These are phyloP conservation scores for Ylistrum balloti DNA, from an alignment of 1,140 invertebrate species.

Conservation along the genomic window DNA sequence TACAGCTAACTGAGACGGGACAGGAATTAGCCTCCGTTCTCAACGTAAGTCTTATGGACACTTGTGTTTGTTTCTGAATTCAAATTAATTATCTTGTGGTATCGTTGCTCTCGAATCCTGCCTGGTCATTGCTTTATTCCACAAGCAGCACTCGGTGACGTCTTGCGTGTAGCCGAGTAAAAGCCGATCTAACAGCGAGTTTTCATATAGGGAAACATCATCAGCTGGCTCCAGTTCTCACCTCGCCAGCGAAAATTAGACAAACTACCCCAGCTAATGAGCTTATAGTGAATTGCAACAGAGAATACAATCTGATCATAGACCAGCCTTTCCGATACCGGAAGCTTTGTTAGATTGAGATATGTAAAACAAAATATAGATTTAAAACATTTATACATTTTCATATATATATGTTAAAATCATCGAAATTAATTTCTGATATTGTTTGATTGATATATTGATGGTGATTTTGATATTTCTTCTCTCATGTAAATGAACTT, in stretches of 20 bases:
- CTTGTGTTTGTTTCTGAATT: conserved; percentile 39
- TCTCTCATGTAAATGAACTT: too few species aligned
- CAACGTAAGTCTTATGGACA: conserved; percentile 13
- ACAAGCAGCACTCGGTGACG: not conserved
- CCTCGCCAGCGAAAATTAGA: not conserved
- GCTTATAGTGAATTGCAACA: not conserved
- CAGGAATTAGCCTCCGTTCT: not conserved
- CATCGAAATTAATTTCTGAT: too few species aligned
- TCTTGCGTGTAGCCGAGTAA: not conserved
- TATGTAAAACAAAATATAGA: too few species aligned
- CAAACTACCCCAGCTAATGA: conserved; percentile 1
- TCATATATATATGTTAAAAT: too few species aligned
- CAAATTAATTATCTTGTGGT: not conserved
- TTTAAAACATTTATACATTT: too few species aligned
- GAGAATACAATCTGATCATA: not conserved
- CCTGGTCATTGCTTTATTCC: not conserved
- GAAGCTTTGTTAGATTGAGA: not conserved
- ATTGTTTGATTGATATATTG: too few species aligned
- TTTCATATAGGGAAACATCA: not conserved
- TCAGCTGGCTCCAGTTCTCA: not conserved
- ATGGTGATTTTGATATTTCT: too few species aligned
- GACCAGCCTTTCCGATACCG: not conserved
- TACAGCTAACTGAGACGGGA: not conserved
- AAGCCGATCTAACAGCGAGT: not conserved
- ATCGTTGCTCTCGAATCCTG: not conserved